Evolutionary conservation across 1,140 invertebrate species (phyloP), one percentile per base, ranked within the genome.

Genomic region (Drosophila miranda): DNA sequence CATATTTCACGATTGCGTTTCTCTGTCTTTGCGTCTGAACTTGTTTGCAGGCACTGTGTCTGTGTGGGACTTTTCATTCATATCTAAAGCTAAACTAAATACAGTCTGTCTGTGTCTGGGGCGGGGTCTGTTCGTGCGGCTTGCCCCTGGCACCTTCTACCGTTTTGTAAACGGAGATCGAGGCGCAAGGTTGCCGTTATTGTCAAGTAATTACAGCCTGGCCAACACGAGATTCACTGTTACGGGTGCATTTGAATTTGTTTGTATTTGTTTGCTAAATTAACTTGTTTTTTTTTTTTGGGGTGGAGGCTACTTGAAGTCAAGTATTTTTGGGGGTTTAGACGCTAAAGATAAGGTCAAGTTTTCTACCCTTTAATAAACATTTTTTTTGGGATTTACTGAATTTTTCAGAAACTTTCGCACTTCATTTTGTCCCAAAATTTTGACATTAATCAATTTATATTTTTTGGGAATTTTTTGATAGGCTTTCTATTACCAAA

Each of bases 121-220:
- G 42, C 19, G 68, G n/a, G 55, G 14, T 49, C 13, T 46, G 45
- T 49, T 59, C 26, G 16, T 21, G 64, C 45, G 42, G 30, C 26
- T 50, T 26, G 30, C 54, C 57, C 54, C 50, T 59, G 13, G 38
- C 63, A 54, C 52, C 38, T 43, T 59, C 45, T 30, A 59, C 16
- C 38, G 60, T 63, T 52, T 59, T 64, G 82, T 71, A 86, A 84
- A 55, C 51, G 30, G 69, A 86, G 81, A 81, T 81, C 64, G 78
- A 71, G 81, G 61, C 78, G 78, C 81, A 86, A 86, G 81, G 81
- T 86, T 87, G 82, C 64, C 82, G 81, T 86, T 86, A 81, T 82
- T 86, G 82, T 75, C 73, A 77, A 84, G 81, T 86, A 77, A 87
- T 84, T 87, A 84, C 77, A 76, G 63, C 74, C 57, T 45, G 64